Evolutionary conservation across 2,113 vertebrate genomes (phyloP).

Genomic region (Anoplopoma fimbria): DNA sequence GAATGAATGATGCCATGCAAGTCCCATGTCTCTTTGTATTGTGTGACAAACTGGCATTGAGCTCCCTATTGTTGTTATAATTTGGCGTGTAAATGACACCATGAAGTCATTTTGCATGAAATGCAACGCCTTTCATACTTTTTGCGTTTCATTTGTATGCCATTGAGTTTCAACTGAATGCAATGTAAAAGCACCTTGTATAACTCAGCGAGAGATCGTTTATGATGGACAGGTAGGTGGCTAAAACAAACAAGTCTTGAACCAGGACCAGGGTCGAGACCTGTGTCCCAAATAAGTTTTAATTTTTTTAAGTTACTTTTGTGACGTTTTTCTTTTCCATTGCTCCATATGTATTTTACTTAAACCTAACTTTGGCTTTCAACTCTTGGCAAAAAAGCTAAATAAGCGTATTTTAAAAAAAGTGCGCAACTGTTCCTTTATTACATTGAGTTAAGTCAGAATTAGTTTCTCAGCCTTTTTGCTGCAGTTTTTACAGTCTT

Average conservation of each 20-base stretch:
- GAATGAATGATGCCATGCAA: background rate
- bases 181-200: background rate
- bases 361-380: background rate
- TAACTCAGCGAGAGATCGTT: background rate
- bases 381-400: background rate
- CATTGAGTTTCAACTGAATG: background rate
- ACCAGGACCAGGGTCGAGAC: background rate
- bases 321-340: background rate
- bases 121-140: background rate
- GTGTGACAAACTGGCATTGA: background rate
- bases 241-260: background rate
- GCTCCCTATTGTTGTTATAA: background rate
- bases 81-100: background rate
- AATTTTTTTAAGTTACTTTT: background rate
- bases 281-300: background rate
- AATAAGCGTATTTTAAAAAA: background rate
- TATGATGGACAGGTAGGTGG: background rate
- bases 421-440: background rate
- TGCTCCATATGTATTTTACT: background rate
- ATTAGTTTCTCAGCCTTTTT: background rate
- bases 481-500: background rate
- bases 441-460: background rate
- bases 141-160: background rate
- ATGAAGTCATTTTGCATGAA: background rate
- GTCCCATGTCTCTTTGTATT: background rate